phyloP scores from a whole-genome alignment of 2,113 vertebrate species.

The Vanacampus margaritifer region DNA sequence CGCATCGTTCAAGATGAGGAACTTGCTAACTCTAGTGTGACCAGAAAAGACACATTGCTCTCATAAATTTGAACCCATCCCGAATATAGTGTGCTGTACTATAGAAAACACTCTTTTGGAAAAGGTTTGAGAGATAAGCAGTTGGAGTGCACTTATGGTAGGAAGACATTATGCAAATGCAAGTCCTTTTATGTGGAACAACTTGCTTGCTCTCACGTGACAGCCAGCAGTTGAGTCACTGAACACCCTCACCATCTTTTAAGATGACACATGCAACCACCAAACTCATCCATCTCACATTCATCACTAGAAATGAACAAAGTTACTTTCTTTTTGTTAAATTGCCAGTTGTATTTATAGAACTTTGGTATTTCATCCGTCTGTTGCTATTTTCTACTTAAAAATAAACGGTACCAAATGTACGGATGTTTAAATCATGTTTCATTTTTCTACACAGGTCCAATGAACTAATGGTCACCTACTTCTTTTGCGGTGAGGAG shows the following conservation, averaged over 20 bases:
- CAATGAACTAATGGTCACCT: constrained; percentile 93
- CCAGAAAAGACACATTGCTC: too few relatives aligned
- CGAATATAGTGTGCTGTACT: too few relatives aligned
- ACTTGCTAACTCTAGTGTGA: too few relatives aligned
- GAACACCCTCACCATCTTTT: constrained; percentile 53
- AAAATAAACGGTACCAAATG: background rate
- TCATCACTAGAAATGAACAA: constrained; percentile 24
- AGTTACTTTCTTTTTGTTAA: constrained; percentile 18
- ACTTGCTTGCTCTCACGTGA: too few relatives aligned
- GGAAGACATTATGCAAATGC: too few relatives aligned
- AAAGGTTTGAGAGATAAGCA: too few relatives aligned
- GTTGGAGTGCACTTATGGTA: too few relatives aligned
- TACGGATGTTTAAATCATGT: constrained; percentile 8
- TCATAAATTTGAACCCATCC: too few relatives aligned
- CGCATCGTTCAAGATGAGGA: too few relatives aligned
- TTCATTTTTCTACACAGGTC: constrained; percentile 68
- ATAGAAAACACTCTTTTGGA: too few relatives aligned
- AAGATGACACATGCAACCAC: constrained; percentile 4
- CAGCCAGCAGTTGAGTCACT: constrained; percentile 32
- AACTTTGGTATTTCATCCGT: constrained; percentile 13
- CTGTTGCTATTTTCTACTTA: background rate
- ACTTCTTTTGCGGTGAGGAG: constrained; percentile 98
- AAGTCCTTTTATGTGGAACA: too few relatives aligned
- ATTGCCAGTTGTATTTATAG: constrained; percentile 9
- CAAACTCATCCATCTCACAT: constrained; percentile 13